Evolutionary conservation across 2,888 invertebrate species (phyloP), one percentile per base, ranked within the genome.

Genomic region (Acrocera orbiculus): DNA sequence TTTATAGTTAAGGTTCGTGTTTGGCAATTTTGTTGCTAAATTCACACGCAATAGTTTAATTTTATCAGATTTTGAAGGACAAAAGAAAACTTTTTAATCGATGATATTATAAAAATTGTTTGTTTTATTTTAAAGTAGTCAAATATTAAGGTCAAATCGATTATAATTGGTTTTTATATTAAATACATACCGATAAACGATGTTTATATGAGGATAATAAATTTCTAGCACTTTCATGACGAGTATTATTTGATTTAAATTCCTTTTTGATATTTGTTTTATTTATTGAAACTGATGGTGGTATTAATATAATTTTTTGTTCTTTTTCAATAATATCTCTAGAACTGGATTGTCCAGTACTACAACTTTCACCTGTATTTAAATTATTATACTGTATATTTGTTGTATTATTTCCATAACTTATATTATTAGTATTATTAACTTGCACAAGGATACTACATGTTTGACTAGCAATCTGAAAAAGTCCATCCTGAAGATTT

Each of bases 381-480:
- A 61, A 44, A 41, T 51, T 56, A 41, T 59, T 70, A 48, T 69
- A 68, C 50, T 70, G 69, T 46, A 75, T 70, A 53, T 72, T 75
- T 36, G 70, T 63, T 40, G 65, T 58, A 45, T 71, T 67, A 48
- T 70, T 68, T 30, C 75, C 71, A 46, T 73, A 73, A 47, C 73
- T 76, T 40, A 76, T 76, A 52, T 77, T 76, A 55, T 76, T 76
- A 30, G 76, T 76, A 47, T 77, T 76, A 53, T 76, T 73, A 42
- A 77, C 76, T 67, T 78, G 76, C 36, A 79, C 76, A 40, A 79
- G 61, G 43, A 79, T 73, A 52, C 76, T 77, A 50, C 78, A 79
- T 36, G 79, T 78, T 54, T 79, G 79, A 10, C 77, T 76, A 4
- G 77, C 78, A 43, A 79, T 79, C 63, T 78, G 78, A 51, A 78